These are phyloP conservation scores for Antechinus stuartii DNA, from an alignment of 2,113 vertebrate genomes.

Conservation along the genomic window DNA sequence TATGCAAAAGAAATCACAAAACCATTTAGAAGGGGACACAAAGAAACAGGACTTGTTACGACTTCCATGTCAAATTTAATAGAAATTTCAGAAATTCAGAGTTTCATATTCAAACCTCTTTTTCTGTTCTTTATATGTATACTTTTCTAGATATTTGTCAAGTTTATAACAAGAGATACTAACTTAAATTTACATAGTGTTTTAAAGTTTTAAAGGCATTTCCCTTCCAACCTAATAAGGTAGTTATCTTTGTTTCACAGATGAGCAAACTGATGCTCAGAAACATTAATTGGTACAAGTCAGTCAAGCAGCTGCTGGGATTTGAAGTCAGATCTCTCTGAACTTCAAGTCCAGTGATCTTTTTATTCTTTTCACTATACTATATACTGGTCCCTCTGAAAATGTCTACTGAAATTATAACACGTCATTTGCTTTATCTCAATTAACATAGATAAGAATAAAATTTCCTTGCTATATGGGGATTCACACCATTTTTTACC, in stretches of 20 bases:
- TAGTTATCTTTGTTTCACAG: not conserved
- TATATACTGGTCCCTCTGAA: not conserved
- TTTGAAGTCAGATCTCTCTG: not conserved
- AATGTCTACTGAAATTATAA: not conserved
- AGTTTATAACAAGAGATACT: not conserved
- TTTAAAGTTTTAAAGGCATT: not conserved
- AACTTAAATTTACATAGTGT: not conserved
- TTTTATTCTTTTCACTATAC: not conserved
- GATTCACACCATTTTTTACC: not conserved
- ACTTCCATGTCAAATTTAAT: not conserved
- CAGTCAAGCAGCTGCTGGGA: not conserved
- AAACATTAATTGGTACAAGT: not conserved
- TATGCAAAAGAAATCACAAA: not conserved
- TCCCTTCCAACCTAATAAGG: not conserved
- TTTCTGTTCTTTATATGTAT: not conserved
- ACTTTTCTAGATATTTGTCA: not conserved
- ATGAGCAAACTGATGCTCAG: not conserved
- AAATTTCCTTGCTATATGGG: not conserved
- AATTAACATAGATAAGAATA: not conserved
- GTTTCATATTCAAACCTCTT: not conserved
- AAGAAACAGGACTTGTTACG: not conserved
- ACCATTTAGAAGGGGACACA: not conserved
- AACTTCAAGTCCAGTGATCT: not conserved
- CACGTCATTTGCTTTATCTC: not conserved
- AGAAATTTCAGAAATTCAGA: not conserved